Percentiles rank a stretch among this genome's conserved stretches.
Evolutionary conservation across 2,888 invertebrate genomes (phyloP).

Genomic region (Athripsodes cinereus): DNA sequence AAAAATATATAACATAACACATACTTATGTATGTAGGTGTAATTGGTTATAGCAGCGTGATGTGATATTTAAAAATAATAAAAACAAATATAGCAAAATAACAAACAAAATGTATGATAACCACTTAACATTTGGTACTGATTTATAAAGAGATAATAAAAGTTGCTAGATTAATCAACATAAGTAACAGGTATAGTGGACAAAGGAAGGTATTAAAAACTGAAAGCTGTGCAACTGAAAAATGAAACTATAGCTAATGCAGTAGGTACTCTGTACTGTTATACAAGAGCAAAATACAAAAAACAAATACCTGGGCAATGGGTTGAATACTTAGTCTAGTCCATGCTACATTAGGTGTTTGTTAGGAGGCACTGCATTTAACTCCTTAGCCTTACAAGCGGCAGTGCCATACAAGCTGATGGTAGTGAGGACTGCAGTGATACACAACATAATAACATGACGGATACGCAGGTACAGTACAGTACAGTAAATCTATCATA

Average conservation of each 20-base stretch:
- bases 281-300: conserved; percentile 23
- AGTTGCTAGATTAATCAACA: too few species aligned
- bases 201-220: neutral
- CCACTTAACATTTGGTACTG: too few species aligned
- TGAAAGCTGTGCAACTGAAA: conserved; percentile 31
- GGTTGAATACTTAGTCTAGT: conserved; percentile 27
- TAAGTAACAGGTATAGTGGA: too few species aligned
- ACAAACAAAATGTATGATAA: neutral
- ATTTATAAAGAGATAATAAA: too few species aligned
- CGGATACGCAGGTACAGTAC: conserved; percentile 25
- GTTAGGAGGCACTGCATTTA: conserved; percentile 23
- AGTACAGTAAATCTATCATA: too few species aligned
- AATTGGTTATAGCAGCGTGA: too few species aligned
- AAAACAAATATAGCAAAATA: neutral
- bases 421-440: conserved; percentile 21
- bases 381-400: conserved; percentile 16
- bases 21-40: too few species aligned
- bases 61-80: too few species aligned
- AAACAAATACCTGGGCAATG: conserved; percentile 28
- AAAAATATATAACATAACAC: too few species aligned
- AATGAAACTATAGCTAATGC: conserved; percentile 8
- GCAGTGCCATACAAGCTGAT: conserved; percentile 26
- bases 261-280: conserved; percentile 8
- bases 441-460: conserved; percentile 22
- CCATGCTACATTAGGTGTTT: conserved; percentile 28